A percentile compares a stretch with the other conserved stretches of the same genome.
phyloP scores from a whole-genome alignment of 2,888 invertebrate species.

The Macaria liturata region DNA sequence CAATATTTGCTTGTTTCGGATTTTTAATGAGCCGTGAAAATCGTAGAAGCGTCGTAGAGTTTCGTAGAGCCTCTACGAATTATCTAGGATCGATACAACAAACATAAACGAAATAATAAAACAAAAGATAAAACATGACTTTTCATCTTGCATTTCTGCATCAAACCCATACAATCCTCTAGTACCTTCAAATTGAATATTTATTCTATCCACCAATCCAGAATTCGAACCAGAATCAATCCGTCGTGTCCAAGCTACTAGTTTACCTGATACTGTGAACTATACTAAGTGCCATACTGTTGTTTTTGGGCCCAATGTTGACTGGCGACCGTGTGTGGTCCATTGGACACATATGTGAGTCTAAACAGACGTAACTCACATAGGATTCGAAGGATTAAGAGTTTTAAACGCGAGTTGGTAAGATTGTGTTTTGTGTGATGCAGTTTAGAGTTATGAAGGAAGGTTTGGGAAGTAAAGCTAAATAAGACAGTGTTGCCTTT shows the following conservation, averaged over 20 bases:
- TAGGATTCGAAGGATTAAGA: slow-evolving; percentile 38
- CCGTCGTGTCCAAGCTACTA: slow-evolving; percentile 67
- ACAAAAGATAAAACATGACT: too few relatives aligned
- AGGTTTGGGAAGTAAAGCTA: slow-evolving; percentile 46
- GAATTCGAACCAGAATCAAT: slow-evolving; percentile 10
- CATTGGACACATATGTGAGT: slow-evolving; percentile 40
- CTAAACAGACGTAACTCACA: slow-evolving; percentile 34
- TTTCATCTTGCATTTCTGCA: too few relatives aligned
- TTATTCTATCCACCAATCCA: too few relatives aligned
- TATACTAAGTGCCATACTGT: slow-evolving; percentile 79
- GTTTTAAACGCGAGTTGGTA: slow-evolving; percentile 41
- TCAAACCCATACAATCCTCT: too few relatives aligned
- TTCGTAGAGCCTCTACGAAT: too few relatives aligned
- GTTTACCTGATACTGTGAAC: slow-evolving; percentile 71
- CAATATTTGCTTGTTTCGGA: too few relatives aligned
- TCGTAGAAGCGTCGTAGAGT: too few relatives aligned
- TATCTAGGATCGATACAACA: too few relatives aligned
- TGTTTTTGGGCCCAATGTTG: slow-evolving; percentile 76
- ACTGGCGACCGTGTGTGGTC: slow-evolving; percentile 80
- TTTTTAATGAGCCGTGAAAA: too few relatives aligned
- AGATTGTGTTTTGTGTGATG: slow-evolving; percentile 37
- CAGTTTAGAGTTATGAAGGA: slow-evolving; percentile 35
- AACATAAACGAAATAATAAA: too few relatives aligned
- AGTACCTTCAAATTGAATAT: too few relatives aligned
- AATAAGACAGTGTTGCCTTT: slow-evolving; percentile 68